Percentiles rank a stretch among this genome's conserved stretches.
These are phyloP conservation scores for Resseliella maxima DNA, from an alignment of 2,888 invertebrate species.

Conservation along the genomic window DNA sequence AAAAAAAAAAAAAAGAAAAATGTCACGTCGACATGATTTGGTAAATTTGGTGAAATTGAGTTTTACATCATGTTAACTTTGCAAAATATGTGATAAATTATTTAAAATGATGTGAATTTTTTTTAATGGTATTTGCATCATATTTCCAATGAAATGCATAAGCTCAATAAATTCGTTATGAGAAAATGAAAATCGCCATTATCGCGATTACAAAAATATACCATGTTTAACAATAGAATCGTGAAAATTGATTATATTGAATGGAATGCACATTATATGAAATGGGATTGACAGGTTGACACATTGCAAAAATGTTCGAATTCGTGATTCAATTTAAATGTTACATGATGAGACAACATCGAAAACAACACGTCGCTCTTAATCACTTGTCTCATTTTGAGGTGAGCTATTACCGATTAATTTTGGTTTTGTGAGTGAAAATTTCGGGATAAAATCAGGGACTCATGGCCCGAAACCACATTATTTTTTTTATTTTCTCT, in stretches of 20 bases:
- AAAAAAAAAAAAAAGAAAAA: too few relatives aligned
- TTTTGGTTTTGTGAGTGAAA: not conserved
- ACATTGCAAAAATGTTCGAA: not conserved
- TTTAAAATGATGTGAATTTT: not conserved
- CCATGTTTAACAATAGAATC: not conserved
- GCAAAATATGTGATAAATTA: not conserved
- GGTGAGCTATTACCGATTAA: not conserved
- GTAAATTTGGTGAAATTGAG: not conserved
- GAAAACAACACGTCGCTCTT: not conserved
- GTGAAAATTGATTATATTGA: not conserved
- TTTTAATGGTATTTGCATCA: too few relatives aligned
- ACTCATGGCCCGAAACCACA: too few relatives aligned
- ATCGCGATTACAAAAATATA: constrained; percentile 23
- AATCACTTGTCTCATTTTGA: not conserved
- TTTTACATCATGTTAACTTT: constrained; percentile 9
- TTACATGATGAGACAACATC: not conserved
- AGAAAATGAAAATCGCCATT: not conserved
- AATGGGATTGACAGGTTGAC: constrained; percentile 19
- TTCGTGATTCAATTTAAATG: not conserved
- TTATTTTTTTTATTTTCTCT: too few relatives aligned
- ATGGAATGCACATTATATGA: not conserved
- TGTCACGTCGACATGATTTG: not conserved
- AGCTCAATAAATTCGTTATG: not conserved
- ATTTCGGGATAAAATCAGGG: not conserved
- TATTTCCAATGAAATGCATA: not conserved